Base-by-base conservation (phyloP, 2,888 invertebrate genomes). In the Caenorhabditis imperialis region DNA sequence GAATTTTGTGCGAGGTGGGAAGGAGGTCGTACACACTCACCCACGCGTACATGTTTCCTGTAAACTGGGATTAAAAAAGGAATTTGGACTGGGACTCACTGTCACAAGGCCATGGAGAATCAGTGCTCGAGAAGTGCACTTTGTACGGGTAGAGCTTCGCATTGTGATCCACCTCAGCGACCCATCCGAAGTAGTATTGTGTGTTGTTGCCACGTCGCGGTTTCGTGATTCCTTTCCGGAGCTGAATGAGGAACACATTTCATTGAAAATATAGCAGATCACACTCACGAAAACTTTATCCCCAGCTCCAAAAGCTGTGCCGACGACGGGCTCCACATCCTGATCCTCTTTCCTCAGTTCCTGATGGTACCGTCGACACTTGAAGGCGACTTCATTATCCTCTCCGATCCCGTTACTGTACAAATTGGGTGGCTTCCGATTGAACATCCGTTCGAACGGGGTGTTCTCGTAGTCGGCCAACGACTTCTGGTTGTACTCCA, bases 281-380 rank as follows among this genome's bases (percentile, higher is more conserved):
- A 45, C 40, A 71, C 74, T 44, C n/a, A 79, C 76, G 69, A 67
- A 79, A 22, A 79, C 77, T 63, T 69, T 62, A 10, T 57, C 63
- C 2, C 73, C 71, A 10, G 45, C 37, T 2, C 16, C 38, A 53
- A 37, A 48, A 4, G 14, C 14, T 6, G 40, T 44, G 1, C 18
- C 30, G 42, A 60, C 16, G 1, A 2, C n/a, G 6, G 25, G 35
- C 8, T 35, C 57, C 27, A 35, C 16, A 1, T 50, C 55, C 10
- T 38, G 25, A 8, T 48, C 42, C n/a, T 70, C 61, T 23, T 35
- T 42, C n/a, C 53, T 14, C 53, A 60, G 25, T 22, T 60, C 54
- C 18, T n/a, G 4, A 33, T 70, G 54, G 27, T 48, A 38, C 20
- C 25, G n/a, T 14, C 25, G 20, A 3, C 14, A 37, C 23, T 44